Percentiles rank a stretch among this genome's conserved stretches.
These are phyloP conservation scores for Pterostichus niger DNA, from an alignment of 2,888 invertebrate genomes.

Conservation along the genomic window DNA sequence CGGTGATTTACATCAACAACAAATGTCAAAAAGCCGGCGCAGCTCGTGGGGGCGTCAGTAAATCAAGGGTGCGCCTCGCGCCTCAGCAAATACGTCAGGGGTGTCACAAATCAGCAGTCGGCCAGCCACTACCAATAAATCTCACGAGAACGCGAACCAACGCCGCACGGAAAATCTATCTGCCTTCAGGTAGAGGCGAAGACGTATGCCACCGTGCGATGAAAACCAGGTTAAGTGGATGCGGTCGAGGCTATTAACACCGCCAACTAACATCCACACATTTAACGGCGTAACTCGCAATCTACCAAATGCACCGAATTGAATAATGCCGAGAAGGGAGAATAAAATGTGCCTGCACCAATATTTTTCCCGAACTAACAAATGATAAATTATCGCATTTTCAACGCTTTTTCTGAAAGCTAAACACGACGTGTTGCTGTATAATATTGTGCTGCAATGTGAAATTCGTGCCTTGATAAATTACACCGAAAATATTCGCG, in stretches of 20 bases:
- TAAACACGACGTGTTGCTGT: slow-evolving; percentile 52
- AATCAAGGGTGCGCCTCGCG: slow-evolving; percentile 39
- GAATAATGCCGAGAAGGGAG: slow-evolving; percentile 2
- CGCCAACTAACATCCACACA: slow-evolving; percentile 42
- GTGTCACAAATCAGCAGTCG: slow-evolving; percentile 40
- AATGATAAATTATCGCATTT: slow-evolving; percentile 59
- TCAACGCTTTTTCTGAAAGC: slow-evolving; percentile 46
- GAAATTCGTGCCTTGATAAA: slow-evolving; percentile 56
- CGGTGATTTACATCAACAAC: slow-evolving; percentile 49
- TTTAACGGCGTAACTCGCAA: slow-evolving; percentile 1
- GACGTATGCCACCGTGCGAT: slow-evolving; percentile 13
- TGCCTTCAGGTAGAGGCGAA: slow-evolving; percentile 22
- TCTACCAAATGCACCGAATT: slow-evolving; percentile 38
- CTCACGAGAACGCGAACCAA: background rate
- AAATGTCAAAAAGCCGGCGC: slow-evolving; percentile 44
- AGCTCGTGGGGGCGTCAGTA: slow-evolving; percentile 12
- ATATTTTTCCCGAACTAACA: slow-evolving; percentile 28
- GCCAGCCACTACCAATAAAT: slow-evolving; percentile 28
- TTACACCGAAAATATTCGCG: slow-evolving; percentile 49
- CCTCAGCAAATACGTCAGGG: slow-evolving; percentile 33
- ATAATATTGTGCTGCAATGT: slow-evolving; percentile 55
- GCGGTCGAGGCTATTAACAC: slow-evolving; percentile 42
- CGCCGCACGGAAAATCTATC: slow-evolving; percentile 17
- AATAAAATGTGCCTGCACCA: slow-evolving; percentile 13
- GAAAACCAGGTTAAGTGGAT: slow-evolving; percentile 59